Evolutionary conservation across 2,113 vertebrate genomes (phyloP), one percentile per base, ranked within the genome.

Genomic region (Megaleporinus macrocephalus): DNA sequence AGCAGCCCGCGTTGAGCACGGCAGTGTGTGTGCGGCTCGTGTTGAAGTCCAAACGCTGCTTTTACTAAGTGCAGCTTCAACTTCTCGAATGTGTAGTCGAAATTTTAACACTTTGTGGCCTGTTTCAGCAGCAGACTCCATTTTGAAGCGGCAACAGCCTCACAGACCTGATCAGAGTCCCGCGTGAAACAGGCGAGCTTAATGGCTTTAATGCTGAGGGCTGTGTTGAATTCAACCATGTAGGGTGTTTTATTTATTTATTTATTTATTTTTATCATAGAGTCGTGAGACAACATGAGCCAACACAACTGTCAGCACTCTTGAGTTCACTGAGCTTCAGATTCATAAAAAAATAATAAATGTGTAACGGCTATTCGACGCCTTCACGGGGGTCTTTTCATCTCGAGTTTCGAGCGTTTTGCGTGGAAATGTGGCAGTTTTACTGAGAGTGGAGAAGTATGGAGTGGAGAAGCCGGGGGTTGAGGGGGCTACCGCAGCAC

Each of bases 81-180:
- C 80, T 82, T 82, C 73, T 53, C 33, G 26, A 59, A 55, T 36
- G 27, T 33, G 59, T 49, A 81, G 87, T 88, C 86, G 90, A 84
- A 86, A 79, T 83, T 84, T 93, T 92, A 93, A 94, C 92, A 93
- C 93, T 94, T 93, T 92, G 92, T 92, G 93, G 93, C 94, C 94
- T 94, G 92, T 86, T 83, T 83, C 69, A 79, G 80, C 63, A 57
- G 6, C 84, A 89, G 93, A 94, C 94, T 95, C 94, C 94, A 95
- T 95, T 94, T 95, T 95, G 94, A 92, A 90, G 88, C 89, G 86
- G 83, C 86, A 87, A 85, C 86, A 83, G 84, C 86, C 88, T 29
- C 57, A 86, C 86, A 78, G 84, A 29, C 87, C 83, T 84, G 71
- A 77, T 80, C 49, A 81, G 83, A 73, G 75, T 86, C 82, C 88